These are phyloP conservation scores for Myzus persicae DNA, from an alignment of 1,140 invertebrate species.

Conservation along the genomic window DNA sequence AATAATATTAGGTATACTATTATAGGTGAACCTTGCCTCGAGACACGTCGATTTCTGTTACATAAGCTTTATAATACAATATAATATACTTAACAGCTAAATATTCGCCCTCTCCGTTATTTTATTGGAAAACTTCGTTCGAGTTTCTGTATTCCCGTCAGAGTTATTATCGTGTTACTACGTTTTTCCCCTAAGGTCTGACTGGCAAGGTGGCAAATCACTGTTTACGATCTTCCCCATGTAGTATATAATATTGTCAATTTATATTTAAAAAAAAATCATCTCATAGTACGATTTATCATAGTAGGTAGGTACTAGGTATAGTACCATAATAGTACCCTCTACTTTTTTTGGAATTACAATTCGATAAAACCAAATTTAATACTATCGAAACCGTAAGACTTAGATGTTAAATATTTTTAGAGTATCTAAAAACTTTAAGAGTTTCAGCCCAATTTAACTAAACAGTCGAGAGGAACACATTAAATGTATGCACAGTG, in stretches of 20 bases:
- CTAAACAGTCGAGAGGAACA: not conserved
- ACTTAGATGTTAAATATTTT: not conserved
- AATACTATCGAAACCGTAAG: not conserved
- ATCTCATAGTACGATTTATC: too few species aligned
- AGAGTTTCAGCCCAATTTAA: not conserved
- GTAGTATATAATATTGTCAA: not conserved
- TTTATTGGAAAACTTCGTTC: not conserved
- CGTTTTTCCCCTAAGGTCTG: not conserved
- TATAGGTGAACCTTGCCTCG: not conserved
- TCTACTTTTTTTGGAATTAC: not conserved
- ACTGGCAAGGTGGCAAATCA: not conserved
- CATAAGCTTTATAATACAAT: not conserved
- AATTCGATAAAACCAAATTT: not conserved
- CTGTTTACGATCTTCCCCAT: not conserved
- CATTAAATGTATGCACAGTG: not conserved
- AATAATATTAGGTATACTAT: not conserved
- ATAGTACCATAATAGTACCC: too few species aligned
- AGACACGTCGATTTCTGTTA: not conserved
- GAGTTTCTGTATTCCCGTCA: not conserved
- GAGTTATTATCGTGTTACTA: not conserved
- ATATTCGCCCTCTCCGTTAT: not conserved
- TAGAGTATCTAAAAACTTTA: not conserved
- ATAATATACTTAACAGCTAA: too few species aligned
- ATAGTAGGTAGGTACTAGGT: too few species aligned
- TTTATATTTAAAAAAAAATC: too few species aligned